A percentile compares a stretch with the other conserved stretches of the same genome.
These are phyloP conservation scores for Passer montanus DNA, from an alignment of 2,113 vertebrate genomes.

Conservation along the genomic window DNA sequence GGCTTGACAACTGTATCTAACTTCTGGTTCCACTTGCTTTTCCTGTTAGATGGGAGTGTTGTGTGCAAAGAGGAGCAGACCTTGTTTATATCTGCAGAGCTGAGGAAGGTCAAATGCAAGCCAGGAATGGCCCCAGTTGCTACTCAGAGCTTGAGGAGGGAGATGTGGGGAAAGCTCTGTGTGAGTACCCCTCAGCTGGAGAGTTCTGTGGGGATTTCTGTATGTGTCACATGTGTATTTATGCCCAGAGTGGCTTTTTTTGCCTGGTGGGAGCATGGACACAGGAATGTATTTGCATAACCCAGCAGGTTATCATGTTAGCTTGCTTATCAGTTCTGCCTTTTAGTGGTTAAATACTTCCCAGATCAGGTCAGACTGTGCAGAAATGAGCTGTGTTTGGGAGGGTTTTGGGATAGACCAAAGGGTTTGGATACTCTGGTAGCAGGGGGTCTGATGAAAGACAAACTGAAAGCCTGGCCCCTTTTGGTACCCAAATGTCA, in stretches of 20 bases:
- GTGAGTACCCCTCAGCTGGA: background rate
- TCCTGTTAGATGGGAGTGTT: background rate
- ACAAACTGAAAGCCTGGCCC: rapidly evolving
- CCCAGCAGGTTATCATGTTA: background rate
- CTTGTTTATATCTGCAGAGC: background rate
- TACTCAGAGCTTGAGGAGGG: background rate
- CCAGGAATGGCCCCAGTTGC: background rate
- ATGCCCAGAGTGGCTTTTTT: background rate
- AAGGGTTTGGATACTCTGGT: background rate
- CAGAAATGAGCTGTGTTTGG: background rate
- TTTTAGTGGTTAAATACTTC: background rate
- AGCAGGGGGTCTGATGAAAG: background rate
- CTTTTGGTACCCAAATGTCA: rapidly evolving
- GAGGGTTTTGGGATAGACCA: background rate
- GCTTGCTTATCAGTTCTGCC: rapidly evolving
- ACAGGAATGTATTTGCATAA: background rate
- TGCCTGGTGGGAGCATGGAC: background rate
- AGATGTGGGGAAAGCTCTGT: background rate
- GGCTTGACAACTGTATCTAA: conserved; percentile 57
- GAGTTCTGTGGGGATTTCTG: background rate
- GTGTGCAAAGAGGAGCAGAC: background rate
- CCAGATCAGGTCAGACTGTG: background rate
- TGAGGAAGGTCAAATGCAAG: background rate
- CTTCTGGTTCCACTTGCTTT: conserved; percentile 57
- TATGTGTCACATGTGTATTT: rapidly evolving